Base-by-base conservation (phyloP, 2,113 vertebrate species). In the Coturnix japonica region DNA sequence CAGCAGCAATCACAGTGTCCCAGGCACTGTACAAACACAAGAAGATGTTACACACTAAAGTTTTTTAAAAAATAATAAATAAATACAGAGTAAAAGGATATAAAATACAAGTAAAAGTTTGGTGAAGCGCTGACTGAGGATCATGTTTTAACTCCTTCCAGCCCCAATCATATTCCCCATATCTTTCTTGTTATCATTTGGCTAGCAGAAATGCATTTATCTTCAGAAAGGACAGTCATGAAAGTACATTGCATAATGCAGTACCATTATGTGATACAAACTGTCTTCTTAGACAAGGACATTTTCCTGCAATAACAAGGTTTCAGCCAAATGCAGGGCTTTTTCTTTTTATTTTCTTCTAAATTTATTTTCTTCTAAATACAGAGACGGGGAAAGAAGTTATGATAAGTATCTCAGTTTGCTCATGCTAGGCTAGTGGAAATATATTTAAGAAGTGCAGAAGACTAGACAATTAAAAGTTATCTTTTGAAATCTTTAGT, bases 11-110 rank as follows among this genome's bases (percentile, higher is more conserved):
- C 47, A 76, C 35, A 79, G 75, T 80, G 49, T 92, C 25, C 59
- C 67, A 87, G 46, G 37, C 63, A 93, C 31, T 59, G 54, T 25
- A 85, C 59, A 85, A 89, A 89, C 41, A 91, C 10, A 77, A 85
- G 56, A 91, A 47, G n/a, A 8, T 54, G 10, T 63, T 89, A 69
- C 30, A 59, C 28, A 60, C 76, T 56, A 23, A 85, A 72, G 41
- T 60, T 60, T 46, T 60, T 60, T 46, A 25, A 53, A 70, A 56
- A 43, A 20, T 37, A 37, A 37, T 37, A 37, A 11, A 69, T 3
- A 86, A 3, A 78, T 4, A 87, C 44, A 83, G 18, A 73, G 37
- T 43, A 47, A 90, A 73, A 14, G 7, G 13, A 54, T 72, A 39
- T 4, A 53, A 93, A 81, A 73, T 12, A 54, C 30, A 85, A 64